Base-by-base conservation (phyloP, 2,888 invertebrate genomes). In the Tipula confusa region DNA sequence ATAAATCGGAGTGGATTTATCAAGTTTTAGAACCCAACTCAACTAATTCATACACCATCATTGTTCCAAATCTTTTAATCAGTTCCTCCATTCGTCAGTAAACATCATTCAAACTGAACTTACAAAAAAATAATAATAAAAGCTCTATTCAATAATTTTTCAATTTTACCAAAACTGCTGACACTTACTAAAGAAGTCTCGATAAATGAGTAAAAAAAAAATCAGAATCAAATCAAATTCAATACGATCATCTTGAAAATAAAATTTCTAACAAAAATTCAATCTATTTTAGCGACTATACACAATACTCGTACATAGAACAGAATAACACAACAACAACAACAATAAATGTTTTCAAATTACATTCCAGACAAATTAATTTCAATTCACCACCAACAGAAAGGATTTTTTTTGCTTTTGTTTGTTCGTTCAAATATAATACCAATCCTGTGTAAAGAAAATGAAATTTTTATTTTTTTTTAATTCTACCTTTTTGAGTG, bases 351-450 rank as follows among this genome's bases (percentile, higher is more conserved):
- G 18, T 24, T 24, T 64, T 24, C 64, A 64, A 64, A 64, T 64
- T 64, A 64, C 64, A 64, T 64, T 64, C 64, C 64, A 64, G 64
- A 64, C 64, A 64, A 64, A 64, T 64, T 64, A 64, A 64, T 64
- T 64, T 64, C 64, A 64, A 64, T 64, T 18, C 64, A 64, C 64
- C 24, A 64, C n/a, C n/a, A n/a, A n/a, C 24, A 11, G 43, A 64
- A 64, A 24, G 64, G 18, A 64, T 64, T 64, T 64, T 64, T 15
- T 64, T 64, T n/a, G n/a, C n/a, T n/a, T n/a, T n/a, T n/a, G n/a
- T 11, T 24, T 43, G 43, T 11, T 24, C 64, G 24, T 64, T 64
- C 64, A 24, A 64, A 64, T 43, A 64, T 64, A 64, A 64, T 64
- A 24, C 64, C 64, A 64, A 64, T 64, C 24, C 64, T 24, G 64